These are phyloP conservation scores for Chloromyia formosa DNA, from an alignment of 2,888 invertebrate species.

Conservation along the genomic window DNA sequence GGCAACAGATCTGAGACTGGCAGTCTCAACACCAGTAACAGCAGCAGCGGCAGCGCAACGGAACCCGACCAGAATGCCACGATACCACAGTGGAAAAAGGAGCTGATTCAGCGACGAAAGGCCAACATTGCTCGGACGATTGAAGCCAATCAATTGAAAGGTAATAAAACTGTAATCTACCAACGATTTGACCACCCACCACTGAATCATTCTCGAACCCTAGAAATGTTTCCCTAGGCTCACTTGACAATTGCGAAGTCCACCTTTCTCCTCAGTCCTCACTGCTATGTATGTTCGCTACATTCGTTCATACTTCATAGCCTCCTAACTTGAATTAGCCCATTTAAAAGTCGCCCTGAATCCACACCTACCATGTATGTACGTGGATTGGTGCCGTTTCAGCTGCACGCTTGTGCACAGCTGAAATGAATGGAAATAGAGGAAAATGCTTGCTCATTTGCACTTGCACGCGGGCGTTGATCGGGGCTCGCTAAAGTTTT, in stretches of 20 bases:
- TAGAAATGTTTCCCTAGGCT: neutral
- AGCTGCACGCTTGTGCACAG: no score
- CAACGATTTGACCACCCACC: neutral
- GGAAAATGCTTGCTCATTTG: constrained; percentile 18
- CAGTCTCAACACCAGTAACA: neutral
- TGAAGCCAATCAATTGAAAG: constrained; percentile 50
- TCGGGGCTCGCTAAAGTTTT: neutral
- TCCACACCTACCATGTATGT: no score
- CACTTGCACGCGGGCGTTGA: neutral
- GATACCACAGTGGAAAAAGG: constrained; percentile 85
- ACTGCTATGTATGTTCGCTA: neutral
- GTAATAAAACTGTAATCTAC: constrained; percentile 18
- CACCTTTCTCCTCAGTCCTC: neutral
- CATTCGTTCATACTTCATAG: neutral
- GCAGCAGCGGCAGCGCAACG: neutral
- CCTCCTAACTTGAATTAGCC: neutral
- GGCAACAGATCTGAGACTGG: neutral
- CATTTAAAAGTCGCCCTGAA: neutral
- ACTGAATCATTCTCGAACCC: neutral
- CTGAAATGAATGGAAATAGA: neutral
- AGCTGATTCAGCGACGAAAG: constrained; percentile 77
- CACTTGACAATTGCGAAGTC: no score
- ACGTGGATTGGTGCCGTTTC: no score
- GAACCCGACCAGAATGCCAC: constrained; percentile 40
- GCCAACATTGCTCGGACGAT: constrained; percentile 61